Evolutionary conservation across 2,113 vertebrate species (phyloP).

Genomic region (Pollimyrus isidori): DNA sequence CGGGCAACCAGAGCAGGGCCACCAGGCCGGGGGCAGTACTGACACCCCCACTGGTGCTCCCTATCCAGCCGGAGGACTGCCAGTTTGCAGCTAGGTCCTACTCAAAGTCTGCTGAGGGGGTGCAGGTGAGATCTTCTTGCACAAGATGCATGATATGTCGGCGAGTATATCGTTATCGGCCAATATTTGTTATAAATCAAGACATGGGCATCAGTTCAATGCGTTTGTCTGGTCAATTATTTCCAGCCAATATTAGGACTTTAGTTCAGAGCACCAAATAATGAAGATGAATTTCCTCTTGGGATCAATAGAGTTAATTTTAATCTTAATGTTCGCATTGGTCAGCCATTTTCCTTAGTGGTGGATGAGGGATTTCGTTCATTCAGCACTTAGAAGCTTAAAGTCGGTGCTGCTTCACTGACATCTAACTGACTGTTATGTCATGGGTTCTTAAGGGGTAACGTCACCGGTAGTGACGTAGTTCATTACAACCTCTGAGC

Average conservation of each 20-base stretch:
- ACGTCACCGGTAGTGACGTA: not conserved
- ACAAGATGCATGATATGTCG: not conserved
- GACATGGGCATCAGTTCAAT: not conserved
- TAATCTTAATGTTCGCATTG: not conserved
- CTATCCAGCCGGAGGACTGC: slow-evolving; percentile 59
- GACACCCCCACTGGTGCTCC: slow-evolving; percentile 37
- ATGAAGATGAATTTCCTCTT: not conserved
- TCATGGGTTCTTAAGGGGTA: not conserved
- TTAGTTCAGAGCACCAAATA: not conserved
- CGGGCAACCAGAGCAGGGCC: slow-evolving; percentile 59
- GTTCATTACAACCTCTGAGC: not conserved
- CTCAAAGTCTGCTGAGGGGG: slow-evolving; percentile 39
- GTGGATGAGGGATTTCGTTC: not conserved
- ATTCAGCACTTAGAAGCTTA: not conserved
- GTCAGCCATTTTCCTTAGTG: not conserved
- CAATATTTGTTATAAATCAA: not conserved
- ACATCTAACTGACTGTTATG: not conserved
- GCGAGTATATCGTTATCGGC: not conserved
- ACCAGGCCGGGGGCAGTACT: slow-evolving; percentile 44
- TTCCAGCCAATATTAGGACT: not conserved
- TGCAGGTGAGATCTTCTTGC: slow-evolving; percentile 65
- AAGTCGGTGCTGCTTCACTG: not conserved
- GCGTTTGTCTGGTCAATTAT: not conserved
- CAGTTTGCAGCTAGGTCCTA: slow-evolving; percentile 53
- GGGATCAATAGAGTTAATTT: not conserved